These are phyloP conservation scores for Empidonax alnorum DNA, from an alignment of 2,113 vertebrate species.

Conservation along the genomic window DNA sequence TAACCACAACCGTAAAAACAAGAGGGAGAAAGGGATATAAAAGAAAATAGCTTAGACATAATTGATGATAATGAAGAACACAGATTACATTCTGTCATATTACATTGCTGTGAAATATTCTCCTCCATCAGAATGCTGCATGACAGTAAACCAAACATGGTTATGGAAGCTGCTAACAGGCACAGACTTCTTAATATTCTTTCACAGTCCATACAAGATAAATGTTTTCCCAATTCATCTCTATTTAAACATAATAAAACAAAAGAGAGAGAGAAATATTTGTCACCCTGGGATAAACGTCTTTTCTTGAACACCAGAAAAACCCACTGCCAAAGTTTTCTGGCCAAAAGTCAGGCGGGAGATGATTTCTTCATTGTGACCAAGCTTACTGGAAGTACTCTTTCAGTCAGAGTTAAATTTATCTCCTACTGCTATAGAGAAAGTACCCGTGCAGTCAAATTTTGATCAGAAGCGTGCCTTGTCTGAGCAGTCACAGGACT, in stretches of 20 bases:
- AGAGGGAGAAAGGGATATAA: not conserved
- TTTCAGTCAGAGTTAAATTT: not conserved
- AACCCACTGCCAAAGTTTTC: not conserved
- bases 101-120: not conserved
- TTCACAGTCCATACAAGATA: not conserved
- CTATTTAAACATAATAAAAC: slow-evolving; percentile 26
- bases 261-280: not conserved
- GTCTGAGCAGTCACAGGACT: not conserved
- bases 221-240: slow-evolving; percentile 31
- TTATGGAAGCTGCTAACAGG: not conserved
- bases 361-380: not conserved
- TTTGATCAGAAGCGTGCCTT: slow-evolving; percentile 9
- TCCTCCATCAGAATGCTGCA: not conserved
- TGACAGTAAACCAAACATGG: not conserved
- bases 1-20: not conserved
- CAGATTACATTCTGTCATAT: not conserved
- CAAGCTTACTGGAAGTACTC: not conserved
- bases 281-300: not conserved
- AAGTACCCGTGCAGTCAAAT: not conserved
- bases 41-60: not conserved
- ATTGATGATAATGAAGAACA: not conserved
- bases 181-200: slow-evolving; percentile 7
- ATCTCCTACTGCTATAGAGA: not conserved
- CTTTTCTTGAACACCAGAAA: not conserved
- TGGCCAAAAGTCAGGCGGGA: not conserved